phyloP scores from a whole-genome alignment of 2,113 vertebrate genomes.

The Pipa parva region DNA sequence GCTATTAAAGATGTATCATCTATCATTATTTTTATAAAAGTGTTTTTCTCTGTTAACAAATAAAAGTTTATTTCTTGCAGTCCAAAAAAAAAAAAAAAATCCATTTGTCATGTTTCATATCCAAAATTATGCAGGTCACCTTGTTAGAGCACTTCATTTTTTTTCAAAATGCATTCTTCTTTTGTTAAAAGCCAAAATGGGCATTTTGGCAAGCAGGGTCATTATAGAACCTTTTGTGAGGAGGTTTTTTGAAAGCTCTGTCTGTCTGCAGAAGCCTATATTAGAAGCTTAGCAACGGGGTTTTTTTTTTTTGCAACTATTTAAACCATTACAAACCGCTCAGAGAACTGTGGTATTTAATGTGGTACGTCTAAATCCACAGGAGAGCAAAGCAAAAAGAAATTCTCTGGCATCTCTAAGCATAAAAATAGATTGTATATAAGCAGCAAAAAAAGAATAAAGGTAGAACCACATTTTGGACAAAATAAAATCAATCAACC shows the following conservation, averaged over 20 bases:
- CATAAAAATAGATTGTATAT: slow-evolving; percentile 38
- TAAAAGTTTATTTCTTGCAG: background rate
- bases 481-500: slow-evolving; percentile 25
- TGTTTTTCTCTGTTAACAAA: no score
- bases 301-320: slow-evolving; percentile 34
- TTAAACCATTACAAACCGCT: slow-evolving; percentile 41
- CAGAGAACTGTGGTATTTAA: slow-evolving; percentile 35
- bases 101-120: slow-evolving; percentile 14
- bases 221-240: slow-evolving; percentile 32
- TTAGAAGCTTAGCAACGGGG: slow-evolving; percentile 30
- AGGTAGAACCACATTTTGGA: slow-evolving; percentile 6
- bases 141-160: slow-evolving; percentile 29
- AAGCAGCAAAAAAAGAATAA: slow-evolving; percentile 20
- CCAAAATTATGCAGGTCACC: slow-evolving; percentile 36
- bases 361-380: slow-evolving; percentile 36
- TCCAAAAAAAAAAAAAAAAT: slow-evolving; percentile 26
- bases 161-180: slow-evolving; percentile 23
- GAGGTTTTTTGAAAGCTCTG: slow-evolving; percentile 34
- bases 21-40: no score
- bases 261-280: slow-evolving; percentile 30
- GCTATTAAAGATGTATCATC: no score
- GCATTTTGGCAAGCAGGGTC: slow-evolving; percentile 33
- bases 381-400: slow-evolving; percentile 34
- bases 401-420: slow-evolving; percentile 29
- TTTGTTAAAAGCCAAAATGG: slow-evolving; percentile 40